Base-by-base conservation (phyloP, 2,888 invertebrate species). In the Eupithecia centaureata region DNA sequence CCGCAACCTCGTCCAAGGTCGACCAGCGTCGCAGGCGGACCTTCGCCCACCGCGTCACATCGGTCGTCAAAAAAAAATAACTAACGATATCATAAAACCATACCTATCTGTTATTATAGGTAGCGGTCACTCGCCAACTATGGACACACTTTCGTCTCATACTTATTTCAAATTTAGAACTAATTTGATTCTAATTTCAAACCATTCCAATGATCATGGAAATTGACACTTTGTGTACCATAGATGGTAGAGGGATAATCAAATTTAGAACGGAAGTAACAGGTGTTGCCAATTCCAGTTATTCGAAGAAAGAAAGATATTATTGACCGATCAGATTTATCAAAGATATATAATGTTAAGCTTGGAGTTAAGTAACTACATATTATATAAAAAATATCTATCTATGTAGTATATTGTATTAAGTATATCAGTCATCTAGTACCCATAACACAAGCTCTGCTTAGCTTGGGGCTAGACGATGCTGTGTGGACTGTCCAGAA, bases 71-170 rank as follows among this genome's bases (percentile, higher is more conserved):
- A n/a, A n/a, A n/a, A n/a, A 38, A 38, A 8, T 18, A 38, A 38
- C n/a, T 38, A 38, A 38, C 38, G n/a, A 38, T 38, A 35, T 28
- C 18, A 25, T 12, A 22, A 42, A 63, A 30, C 54, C n/a, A n/a
- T n/a, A n/a, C n/a, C n/a, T 35, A 63, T 27, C 33, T 56, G 56
- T 25, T 51, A 58, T 63, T 51, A 51, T 54, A n/a, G n/a, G n/a
- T n/a, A 56, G 15, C 65, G 30, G 60, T 22, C 27, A n/a, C 42
- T 22, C 15, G 18, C 65, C 61, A 65, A 22, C 25, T 65, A 32
- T 47, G 61, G 61, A 22, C 13, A 22, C 13, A 38, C 32, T 42
- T 65, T 54, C 65, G 61, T 15, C 18, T 56, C 18, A 61, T 57
- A 13, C 57, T 12, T 13, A 33, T 18, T 18, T 57, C 12, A 33